Evolutionary conservation across 1,140 invertebrate genomes (phyloP), one percentile per base, ranked within the genome.

Genomic region (Geopemphigus sp.): DNA sequence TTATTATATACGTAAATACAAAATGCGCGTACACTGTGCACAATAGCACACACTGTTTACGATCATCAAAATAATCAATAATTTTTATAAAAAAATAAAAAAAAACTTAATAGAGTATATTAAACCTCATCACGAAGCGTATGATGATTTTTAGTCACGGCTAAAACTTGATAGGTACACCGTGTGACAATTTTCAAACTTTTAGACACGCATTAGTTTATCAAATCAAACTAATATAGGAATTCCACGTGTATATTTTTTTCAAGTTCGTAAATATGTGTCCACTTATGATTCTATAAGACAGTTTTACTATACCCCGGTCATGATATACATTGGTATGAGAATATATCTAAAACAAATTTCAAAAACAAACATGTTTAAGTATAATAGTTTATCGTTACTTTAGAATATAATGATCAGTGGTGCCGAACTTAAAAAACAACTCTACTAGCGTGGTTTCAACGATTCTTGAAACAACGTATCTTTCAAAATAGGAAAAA

Each of bases 321-420:
- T 72, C 50, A 53, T 54, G 47, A 72, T 29, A 53, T 22, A 72
- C 68, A 29, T 72, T 72, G 68, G 32, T 39, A 22, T 72, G 47
- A 54, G 47, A 72, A 32, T 54, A 72, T 29, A 72, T 72, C 68
- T 72, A 72, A 72, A 72, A 72, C 68, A 72, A 72, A 72, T 72
- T 72, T 72, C 29, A 72, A 72, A 72, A 26, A 70, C 19, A 72
- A 47, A 72, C 10, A 72, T 50, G 12, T 50, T 54, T 72, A 39
- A 39, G 32, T 29, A n/a, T 54, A 72, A 29, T 72, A 3, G 29
- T 72, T 72, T 53, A 53, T 72, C 5, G 17, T 26, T 5, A 70
- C 6, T 19, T 70, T 3, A 12, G 22, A 50, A 50, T 22, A 5
- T 5, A 61, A 50, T 53, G n/a, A n/a, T 54, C 24, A 72, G 50